Percentiles rank a stretch among this genome's conserved stretches.
Conservation (phyloP, 1,140 invertebrate species). For the Steinernema feltiae region DNA sequence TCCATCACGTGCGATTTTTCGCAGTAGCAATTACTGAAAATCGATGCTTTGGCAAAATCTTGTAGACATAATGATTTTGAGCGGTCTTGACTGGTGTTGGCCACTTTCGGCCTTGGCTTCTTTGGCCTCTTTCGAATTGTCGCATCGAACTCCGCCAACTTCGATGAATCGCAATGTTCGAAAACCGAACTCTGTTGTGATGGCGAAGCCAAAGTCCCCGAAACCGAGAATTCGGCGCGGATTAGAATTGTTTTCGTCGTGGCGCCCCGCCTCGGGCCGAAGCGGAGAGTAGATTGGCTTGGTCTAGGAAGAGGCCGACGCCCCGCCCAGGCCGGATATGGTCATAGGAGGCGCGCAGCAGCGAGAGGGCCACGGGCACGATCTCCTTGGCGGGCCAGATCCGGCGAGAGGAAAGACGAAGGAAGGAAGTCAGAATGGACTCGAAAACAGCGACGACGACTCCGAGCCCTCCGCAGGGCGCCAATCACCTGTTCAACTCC, state of each 20-base stretch:
- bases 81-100: too few species aligned
- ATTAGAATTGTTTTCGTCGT: background rate
- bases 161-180: background rate
- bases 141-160: background rate
- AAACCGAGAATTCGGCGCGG: background rate
- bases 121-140: background rate
- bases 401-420: slow-evolving; percentile 14
- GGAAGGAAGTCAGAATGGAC: slow-evolving; percentile 9
- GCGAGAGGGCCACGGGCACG: slow-evolving; percentile 7
- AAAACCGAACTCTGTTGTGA: background rate
- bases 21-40: background rate
- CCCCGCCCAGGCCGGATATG: background rate
- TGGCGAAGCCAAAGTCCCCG: background rate
- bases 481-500: background rate
- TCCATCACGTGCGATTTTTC: background rate
- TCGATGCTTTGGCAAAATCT: too few species aligned
- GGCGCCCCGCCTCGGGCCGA: slow-evolving; percentile 7
- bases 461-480: background rate
- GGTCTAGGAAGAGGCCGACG: background rate
- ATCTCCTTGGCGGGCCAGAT: slow-evolving; percentile 11
- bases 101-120: too few species aligned
- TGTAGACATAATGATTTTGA: too few species aligned
- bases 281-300: background rate
- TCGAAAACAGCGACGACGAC: slow-evolving; percentile 6
- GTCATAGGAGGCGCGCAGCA: slow-evolving; percentile 7